Evolutionary conservation across 2,888 invertebrate genomes (phyloP).

Genomic region (Cheilosia scutellata): DNA sequence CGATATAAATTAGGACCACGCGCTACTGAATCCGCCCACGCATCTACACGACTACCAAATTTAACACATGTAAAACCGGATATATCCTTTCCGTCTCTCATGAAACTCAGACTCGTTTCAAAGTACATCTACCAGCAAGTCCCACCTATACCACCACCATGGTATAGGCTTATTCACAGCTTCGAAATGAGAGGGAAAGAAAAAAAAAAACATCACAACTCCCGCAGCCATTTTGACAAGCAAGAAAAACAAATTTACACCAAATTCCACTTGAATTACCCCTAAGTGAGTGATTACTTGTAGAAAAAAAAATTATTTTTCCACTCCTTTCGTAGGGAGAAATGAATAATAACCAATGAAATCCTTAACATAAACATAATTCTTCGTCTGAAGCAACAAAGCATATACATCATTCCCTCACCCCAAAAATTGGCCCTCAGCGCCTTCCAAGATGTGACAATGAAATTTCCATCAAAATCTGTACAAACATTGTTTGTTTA

Average conservation of each 20-base stretch:
- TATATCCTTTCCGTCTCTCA: too few species aligned
- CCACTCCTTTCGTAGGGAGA: constrained; percentile 35
- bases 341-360: constrained; percentile 74
- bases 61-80: too few species aligned
- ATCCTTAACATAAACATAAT: constrained; percentile 74
- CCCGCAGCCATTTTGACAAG: constrained; percentile 7
- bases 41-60: too few species aligned
- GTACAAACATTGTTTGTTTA: constrained; percentile 61
- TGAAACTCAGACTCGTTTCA: too few species aligned
- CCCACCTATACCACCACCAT: neutral
- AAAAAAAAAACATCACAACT: constrained; percentile 7
- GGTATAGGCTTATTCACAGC: constrained; percentile 17
- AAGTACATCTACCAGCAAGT: too few species aligned
- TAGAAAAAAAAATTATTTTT: constrained; percentile 53
- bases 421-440: neutral
- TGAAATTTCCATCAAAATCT: constrained; percentile 74
- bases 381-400: constrained; percentile 69
- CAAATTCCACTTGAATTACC: constrained; percentile 74
- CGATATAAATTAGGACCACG: too few species aligned
- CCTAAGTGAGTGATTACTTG: constrained; percentile 71
- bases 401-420: constrained; percentile 62
- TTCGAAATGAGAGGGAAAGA: neutral
- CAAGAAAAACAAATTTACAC: constrained; percentile 69
- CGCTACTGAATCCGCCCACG: too few species aligned
- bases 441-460: constrained; percentile 63